Conservation (phyloP, 1,140 invertebrate species). For the Gonatopus flavifemur region DNA sequence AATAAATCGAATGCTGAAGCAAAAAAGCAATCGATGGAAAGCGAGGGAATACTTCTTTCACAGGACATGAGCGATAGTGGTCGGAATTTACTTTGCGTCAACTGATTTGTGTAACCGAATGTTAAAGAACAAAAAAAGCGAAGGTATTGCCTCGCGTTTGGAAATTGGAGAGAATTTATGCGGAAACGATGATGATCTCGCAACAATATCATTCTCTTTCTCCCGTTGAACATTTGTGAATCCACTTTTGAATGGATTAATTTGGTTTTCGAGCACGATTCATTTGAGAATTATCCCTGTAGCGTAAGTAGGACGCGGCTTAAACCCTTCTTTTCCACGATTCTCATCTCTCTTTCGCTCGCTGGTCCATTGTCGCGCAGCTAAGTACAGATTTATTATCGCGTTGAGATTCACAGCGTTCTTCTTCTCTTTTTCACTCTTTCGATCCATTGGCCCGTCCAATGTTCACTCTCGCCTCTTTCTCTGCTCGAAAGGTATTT, state of each 20-base stretch:
- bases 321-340: constrained; percentile 48
- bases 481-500: not conserved
- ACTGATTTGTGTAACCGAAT: too few species aligned
- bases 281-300: constrained; percentile 40
- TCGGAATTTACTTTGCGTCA: too few species aligned
- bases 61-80: too few species aligned
- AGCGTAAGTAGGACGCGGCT: constrained; percentile 38
- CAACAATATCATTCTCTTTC: too few species aligned
- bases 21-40: constrained; percentile 3
- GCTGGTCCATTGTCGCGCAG: constrained; percentile 40
- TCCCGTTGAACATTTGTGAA: too few species aligned
- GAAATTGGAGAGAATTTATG: too few species aligned
- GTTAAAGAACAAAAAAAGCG: too few species aligned
- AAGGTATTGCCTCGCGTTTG: too few species aligned
- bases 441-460: constrained; percentile 3
- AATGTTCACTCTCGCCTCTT: constrained; percentile 5
- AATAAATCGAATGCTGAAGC: constrained; percentile 20
- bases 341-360: constrained; percentile 24
- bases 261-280: constrained; percentile 33
- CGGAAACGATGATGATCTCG: too few species aligned
- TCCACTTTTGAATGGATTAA: too few species aligned
- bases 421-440: constrained; percentile 1
- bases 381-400: constrained; percentile 48
- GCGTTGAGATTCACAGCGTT: constrained; percentile 31
- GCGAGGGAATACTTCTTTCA: not conserved